A percentile compares a stretch with the other conserved stretches of the same genome.
These are phyloP conservation scores for Agrenia bidenticulata DNA, from an alignment of 2,888 invertebrate genomes.

Conservation along the genomic window DNA sequence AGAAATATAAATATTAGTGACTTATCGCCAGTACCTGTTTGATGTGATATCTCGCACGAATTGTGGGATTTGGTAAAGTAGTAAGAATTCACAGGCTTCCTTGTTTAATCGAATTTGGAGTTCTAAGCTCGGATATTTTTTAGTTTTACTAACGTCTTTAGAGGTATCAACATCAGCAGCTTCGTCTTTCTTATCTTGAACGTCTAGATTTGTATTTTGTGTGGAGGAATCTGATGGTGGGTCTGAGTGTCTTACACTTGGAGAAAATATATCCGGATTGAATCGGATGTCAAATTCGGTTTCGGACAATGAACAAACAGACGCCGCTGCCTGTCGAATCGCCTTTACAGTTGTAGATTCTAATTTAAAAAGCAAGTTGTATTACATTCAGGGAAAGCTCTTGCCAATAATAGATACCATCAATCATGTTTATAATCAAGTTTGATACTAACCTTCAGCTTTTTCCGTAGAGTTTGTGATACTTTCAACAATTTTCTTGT, in stretches of 20 bases:
- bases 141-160: constrained; percentile 33
- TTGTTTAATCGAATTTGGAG: constrained; percentile 66
- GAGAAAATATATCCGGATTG: constrained; percentile 97
- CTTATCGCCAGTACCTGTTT: constrained; percentile 44
- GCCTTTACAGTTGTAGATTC: constrained; percentile 54
- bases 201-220: not conserved
- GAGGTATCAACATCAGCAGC: not conserved
- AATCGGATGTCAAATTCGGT: constrained; percentile 96
- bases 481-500: constrained; percentile 87
- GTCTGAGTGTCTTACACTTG: constrained; percentile 81
- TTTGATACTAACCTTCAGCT: constrained; percentile 23
- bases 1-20: not conserved
- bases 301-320: constrained; percentile 91
- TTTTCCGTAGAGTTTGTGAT: constrained; percentile 68
- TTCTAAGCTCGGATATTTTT: constrained; percentile 50
- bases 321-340: constrained; percentile 82
- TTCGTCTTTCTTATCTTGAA: not conserved
- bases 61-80: constrained; percentile 90
- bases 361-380: not conserved
- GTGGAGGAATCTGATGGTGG: constrained; percentile 57
- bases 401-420: not conserved
- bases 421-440: constrained; percentile 3
- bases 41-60: constrained; percentile 64
- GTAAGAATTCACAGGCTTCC: constrained; percentile 92
- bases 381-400: not conserved